These are phyloP conservation scores for Drosophila azteca DNA, from an alignment of 1,140 invertebrate species.

Conservation along the genomic window DNA sequence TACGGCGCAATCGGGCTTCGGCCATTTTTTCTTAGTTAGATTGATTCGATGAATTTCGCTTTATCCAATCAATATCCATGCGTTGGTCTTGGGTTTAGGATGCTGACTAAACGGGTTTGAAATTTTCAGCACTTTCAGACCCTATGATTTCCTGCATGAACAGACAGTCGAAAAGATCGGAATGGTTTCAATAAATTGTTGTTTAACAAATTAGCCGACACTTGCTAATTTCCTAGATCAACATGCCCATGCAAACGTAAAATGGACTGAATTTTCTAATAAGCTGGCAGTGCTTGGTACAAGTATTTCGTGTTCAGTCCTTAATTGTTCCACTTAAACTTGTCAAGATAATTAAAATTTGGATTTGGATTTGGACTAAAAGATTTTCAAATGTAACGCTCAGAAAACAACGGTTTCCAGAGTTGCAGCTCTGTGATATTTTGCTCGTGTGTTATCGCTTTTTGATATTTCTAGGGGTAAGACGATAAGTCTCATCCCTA, in stretches of 20 bases:
- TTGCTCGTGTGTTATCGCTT: no score
- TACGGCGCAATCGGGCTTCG: constrained; percentile 71
- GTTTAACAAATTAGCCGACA: constrained; percentile 62
- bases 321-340: no score
- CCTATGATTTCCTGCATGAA: constrained; percentile 33
- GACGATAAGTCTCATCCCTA: no score
- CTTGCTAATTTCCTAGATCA: constrained; percentile 63
- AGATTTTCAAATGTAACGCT: no score
- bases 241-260: constrained; percentile 48
- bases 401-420: no score
- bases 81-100: constrained; percentile 34
- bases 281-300: constrained; percentile 47
- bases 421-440: no score
- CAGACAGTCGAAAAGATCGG: constrained; percentile 42
- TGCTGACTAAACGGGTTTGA: constrained; percentile 39
- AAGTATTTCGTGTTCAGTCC: neutral
- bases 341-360: no score
- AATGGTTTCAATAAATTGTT: constrained; percentile 61
- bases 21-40: constrained; percentile 51
- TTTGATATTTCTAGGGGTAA: no score
- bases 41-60: constrained; percentile 2
- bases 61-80: constrained; percentile 47
- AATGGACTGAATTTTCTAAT: constrained; percentile 17
- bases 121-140: constrained; percentile 21
- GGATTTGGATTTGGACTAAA: no score